Conservation (phyloP, 2,797 vertebrate genomes). For the Rachycentron canadum region DNA sequence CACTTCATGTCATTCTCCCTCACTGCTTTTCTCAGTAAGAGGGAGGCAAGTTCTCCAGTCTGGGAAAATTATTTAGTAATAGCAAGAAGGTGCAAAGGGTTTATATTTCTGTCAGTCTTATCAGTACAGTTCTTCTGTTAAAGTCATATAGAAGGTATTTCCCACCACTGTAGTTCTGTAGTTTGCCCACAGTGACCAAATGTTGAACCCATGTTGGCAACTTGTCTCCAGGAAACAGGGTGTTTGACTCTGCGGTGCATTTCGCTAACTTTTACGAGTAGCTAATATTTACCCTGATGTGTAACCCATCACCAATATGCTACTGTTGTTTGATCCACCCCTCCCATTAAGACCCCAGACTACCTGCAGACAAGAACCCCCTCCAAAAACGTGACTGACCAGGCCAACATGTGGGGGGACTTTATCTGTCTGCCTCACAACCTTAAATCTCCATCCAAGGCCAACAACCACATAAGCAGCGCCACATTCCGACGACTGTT, state of each 20-base stretch:
- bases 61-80: constrained; percentile 67
- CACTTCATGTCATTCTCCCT: constrained; percentile 46
- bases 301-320: constrained; percentile 18
- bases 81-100: constrained; percentile 60
- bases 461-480: constrained; percentile 78
- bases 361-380: constrained; percentile 33
- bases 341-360: constrained; percentile 15
- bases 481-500: constrained; percentile 82
- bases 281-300: constrained; percentile 12
- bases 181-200: neutral
- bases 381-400: constrained; percentile 61
- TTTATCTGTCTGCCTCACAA: constrained; percentile 79
- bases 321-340: constrained; percentile 20
- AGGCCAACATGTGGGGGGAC: constrained; percentile 53
- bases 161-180: constrained; percentile 27
- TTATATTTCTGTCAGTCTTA: constrained; percentile 53
- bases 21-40: constrained; percentile 36
- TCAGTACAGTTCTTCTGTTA: constrained; percentile 24
- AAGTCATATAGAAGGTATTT: constrained; percentile 52
- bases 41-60: constrained; percentile 36
- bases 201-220: constrained; percentile 21
- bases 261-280: constrained; percentile 8
- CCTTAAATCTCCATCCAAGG: constrained; percentile 81
- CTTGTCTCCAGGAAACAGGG: constrained; percentile 25
- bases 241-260: constrained; percentile 22